Base-by-base conservation (phyloP, 2,888 invertebrate species). In the Cantharis flavilabris region DNA sequence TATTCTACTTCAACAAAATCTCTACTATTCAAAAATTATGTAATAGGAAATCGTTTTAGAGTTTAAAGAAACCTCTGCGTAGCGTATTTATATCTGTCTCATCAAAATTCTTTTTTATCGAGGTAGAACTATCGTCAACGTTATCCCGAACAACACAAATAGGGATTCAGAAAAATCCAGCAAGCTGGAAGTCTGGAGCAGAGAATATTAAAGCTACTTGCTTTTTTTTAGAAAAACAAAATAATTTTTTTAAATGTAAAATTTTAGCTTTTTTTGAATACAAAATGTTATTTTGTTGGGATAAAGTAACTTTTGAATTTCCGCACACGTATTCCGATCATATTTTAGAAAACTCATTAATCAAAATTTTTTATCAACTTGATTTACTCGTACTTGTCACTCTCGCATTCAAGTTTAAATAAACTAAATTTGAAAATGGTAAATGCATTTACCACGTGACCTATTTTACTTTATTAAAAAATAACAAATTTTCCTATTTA, bases 91-190 rank as follows among this genome's bases (percentile, higher is more conserved):
- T 67, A 67, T 49, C 49, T 23, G 65, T 67, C 65, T 67, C 65
- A 23, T 67, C 65, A 67, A 67, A 67, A 67, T 67, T 67, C 65
- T 67, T 67, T 26, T 23, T 67, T 67, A 67, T 67, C 23, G 23
- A 23, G 26, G 23, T 26, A 9, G 26, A 67, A 67, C 65, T 67
- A 67, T 26, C 20, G 23, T 26, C 65, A 20, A 67, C 65, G 65
- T 67, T 67, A 67, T 67, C 65, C 65, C 26, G 65, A 67, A 67
- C 20, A 67, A 67, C 65, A 23, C 23, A 67, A 67, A 67, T 67
- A 67, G 65, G 23, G 65, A 67, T 67, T 67, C 65, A 23, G 23
- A 23, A 67, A 23, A 67, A 67, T 67, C 65, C 20, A 11, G 16
- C 64, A 23, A 23, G 26, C 65, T 26, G 11, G 65, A 67, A 67